These are phyloP conservation scores for Polyboroides typus DNA, from an alignment of 2,797 vertebrate species.

Conservation along the genomic window DNA sequence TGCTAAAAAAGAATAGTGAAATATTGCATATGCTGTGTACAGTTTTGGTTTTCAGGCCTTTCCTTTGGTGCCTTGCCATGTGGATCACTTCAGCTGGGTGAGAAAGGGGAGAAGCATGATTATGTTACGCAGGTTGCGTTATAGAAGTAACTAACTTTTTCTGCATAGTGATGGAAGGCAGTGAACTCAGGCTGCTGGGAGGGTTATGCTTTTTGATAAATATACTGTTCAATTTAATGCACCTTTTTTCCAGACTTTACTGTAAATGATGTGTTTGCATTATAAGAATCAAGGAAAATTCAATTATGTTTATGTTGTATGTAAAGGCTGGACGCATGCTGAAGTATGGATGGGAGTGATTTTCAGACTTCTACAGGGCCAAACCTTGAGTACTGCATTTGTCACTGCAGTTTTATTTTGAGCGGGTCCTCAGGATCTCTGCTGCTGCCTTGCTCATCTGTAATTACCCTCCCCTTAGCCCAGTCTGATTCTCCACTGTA, in stretches of 20 bases:
- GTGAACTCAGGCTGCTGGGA: background rate
- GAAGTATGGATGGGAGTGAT: background rate
- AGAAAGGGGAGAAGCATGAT: background rate
- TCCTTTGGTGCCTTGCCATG: background rate
- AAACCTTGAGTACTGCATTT: background rate
- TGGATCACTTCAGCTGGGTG: background rate
- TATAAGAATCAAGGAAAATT: background rate
- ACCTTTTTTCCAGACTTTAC: background rate
- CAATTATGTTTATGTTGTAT: background rate
- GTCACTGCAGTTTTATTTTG: background rate
- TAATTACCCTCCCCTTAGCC: background rate
- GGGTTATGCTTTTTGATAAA: background rate
- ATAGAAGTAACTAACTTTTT: background rate
- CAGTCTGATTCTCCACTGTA: background rate
- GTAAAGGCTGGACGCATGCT: background rate
- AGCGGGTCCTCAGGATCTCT: background rate
- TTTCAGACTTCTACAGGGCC: background rate
- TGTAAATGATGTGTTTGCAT: background rate
- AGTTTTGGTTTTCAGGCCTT: background rate
- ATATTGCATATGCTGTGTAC: background rate
- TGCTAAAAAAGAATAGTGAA: background rate
- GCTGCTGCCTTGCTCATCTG: background rate
- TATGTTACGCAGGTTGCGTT: background rate
- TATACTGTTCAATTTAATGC: background rate
- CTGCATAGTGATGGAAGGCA: background rate